Base-by-base conservation (phyloP, 1,140 invertebrate genomes). In the Bicyclus anynana region DNA sequence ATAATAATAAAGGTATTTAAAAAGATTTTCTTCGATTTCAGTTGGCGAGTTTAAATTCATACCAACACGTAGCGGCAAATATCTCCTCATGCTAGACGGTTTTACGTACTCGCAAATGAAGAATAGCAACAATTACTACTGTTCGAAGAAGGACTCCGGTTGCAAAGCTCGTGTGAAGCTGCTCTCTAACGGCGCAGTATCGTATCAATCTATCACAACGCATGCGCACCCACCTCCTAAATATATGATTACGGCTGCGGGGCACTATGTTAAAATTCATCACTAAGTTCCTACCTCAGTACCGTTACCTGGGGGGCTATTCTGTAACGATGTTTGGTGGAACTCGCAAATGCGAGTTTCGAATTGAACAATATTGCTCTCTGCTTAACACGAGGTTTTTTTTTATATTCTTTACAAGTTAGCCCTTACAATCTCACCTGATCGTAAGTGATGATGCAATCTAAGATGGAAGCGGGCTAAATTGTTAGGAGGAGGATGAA, bases 131-230 rank as follows among this genome's bases (percentile, higher is more conserved):
- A 68, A 72, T 37, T 79, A 65, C 37, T 79, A 79, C 44, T 83
- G 77, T 35, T 77, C 80, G 0, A 83, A 73, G 47, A 79, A 73
- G 40, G 53, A 69, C 21, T 37, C 59, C 5, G 76, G 79, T 0
- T 82, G 79, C 40, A 77, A 68, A 38, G 76, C 71, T n/a, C 61
- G 53, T 0, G 68, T 79, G 6, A 76, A 72, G 38, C 44, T 79
- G 14, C 38, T 59, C 5, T 16, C 16, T 7, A 13, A 62, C 48
- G 63, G 73, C 7, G 44, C 33, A 12, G 53, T 72, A 17, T 40
- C 42, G 21, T 17, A 58, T 7, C 33, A 42, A n/a, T 46, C 58
- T 0, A 10, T 27, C 5, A 44, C 48, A 14, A 20, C 26, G 12
- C 74, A 73, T 46, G 51, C 33, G 0, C 69, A 72, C 26, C 50